Conservation (phyloP, 64 coral and sea anemone genomes). For the Porites australiensis region DNA sequence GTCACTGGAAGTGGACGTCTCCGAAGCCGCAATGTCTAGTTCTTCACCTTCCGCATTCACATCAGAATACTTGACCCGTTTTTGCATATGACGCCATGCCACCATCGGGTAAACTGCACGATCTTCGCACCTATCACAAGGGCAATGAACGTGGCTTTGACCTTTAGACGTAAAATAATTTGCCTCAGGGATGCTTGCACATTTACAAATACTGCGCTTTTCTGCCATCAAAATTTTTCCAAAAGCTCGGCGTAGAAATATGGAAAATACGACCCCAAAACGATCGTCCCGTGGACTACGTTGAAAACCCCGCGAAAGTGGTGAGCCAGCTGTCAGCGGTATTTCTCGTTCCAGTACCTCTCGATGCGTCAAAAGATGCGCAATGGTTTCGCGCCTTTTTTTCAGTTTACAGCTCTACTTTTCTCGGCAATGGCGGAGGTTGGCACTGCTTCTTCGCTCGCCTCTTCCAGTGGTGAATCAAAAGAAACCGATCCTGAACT, state of each 20-base stretch:
- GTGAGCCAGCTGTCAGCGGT: too few relatives aligned
- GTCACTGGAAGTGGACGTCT: not conserved
- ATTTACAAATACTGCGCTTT: slow-evolving; percentile 20
- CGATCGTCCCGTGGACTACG: not conserved
- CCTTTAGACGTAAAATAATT: not conserved
- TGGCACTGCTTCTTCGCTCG: not conserved
- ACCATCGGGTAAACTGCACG: slow-evolving; percentile 68
- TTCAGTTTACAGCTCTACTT: not conserved
- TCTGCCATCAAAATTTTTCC: not conserved
- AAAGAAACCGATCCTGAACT: not conserved
- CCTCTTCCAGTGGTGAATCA: slow-evolving; percentile 12
- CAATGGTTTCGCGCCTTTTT: slow-evolving; percentile 18
- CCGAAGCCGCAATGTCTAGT: slow-evolving; percentile 1
- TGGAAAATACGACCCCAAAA: not conserved
- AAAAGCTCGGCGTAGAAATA: not conserved
- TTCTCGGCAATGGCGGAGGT: not conserved
- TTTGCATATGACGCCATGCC: slow-evolving; percentile 60
- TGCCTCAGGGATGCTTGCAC: not conserved
- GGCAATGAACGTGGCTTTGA: slow-evolving; percentile 64
- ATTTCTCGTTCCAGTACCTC: slow-evolving; percentile 13
- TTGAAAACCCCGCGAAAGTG: not conserved
- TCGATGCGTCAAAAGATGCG: not conserved
- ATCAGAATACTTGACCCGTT: slow-evolving; percentile 31
- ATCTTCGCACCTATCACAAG: slow-evolving; percentile 58
- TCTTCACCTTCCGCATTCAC: slow-evolving; percentile 3